phyloP scores from a whole-genome alignment of 2,113 vertebrate species.

The Arvicanthis niloticus region DNA sequence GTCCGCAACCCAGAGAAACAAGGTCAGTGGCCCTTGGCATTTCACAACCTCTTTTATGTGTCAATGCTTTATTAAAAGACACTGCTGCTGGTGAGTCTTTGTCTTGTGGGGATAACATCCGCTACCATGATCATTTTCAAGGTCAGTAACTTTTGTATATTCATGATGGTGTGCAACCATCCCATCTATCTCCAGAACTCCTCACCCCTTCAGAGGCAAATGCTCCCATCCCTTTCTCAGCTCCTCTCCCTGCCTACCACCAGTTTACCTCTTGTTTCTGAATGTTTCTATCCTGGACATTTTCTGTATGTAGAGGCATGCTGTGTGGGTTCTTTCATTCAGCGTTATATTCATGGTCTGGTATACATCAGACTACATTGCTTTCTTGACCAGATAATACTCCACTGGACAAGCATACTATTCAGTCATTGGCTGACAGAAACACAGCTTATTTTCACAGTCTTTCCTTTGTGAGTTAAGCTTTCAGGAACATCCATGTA shows the following conservation, averaged over 20 bases:
- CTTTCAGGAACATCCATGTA: background rate
- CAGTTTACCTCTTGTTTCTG: background rate
- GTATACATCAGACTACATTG: no score
- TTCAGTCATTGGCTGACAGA: background rate
- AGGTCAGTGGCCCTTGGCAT: constrained; percentile 86
- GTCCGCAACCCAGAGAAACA: constrained; percentile 90
- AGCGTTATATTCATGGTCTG: background rate
- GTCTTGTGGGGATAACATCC: background rate
- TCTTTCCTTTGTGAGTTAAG: background rate
- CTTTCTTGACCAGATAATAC: background rate
- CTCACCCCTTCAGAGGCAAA: background rate
- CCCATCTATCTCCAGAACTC: background rate
- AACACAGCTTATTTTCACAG: background rate
- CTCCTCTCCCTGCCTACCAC: background rate
- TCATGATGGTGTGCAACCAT: accelerated
- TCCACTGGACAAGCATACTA: accelerated
- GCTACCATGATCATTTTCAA: background rate
- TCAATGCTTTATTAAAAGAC: background rate
- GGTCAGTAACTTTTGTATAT: background rate
- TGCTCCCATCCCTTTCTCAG: no score
- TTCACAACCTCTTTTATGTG: background rate
- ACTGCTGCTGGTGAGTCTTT: background rate
- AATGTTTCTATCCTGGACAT: background rate
- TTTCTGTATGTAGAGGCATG: background rate
- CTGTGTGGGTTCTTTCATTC: background rate